Base-by-base conservation (phyloP, 2,797 vertebrate species). In the Crenuchus spilurus region DNA sequence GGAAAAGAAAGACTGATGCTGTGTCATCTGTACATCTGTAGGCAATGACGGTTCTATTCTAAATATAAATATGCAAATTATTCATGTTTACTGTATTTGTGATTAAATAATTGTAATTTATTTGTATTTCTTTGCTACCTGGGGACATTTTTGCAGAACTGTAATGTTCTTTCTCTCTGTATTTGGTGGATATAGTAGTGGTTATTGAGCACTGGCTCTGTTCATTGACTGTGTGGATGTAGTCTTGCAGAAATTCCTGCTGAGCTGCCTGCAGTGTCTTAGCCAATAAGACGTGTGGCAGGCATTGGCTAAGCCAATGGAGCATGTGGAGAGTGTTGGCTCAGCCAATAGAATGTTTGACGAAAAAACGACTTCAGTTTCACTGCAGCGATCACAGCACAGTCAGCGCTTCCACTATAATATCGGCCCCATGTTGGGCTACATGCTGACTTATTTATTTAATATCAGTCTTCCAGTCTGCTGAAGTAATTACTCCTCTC, bases 401-500 rank as follows among this genome's bases (percentile, higher is more conserved):
- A 79, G 74, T 76, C 46, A 62, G 66, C 57, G 24, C 46, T 22
- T 67, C 55, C 75, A 64, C 66, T 81, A 63, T 69, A 70, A 78
- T 81, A 65, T 20, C 11, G 74, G 44, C 49, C 74, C 58, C 74
- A 65, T 49, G 63, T 70, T 60, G 66, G 51, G 75, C 63, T 67
- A 37, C 42, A 62, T 41, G 58, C 66, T 65, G 62, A 67, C 77
- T 84, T 84, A 81, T 85, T 86, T 83, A 76, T 88, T 85, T 85
- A 75, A 81, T 85, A 80, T 76, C 80, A 70, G 74, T 67, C 76
- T 72, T 77, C 68, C 61, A 78, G 84, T 70, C 80, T 74, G 68
- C 67, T 65, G 70, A 70, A 79, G 78, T 86, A 86, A 87, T 91
- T 83, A 86, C 73, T 64, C 61, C 10, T 35, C 73, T 80, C 51